These are phyloP conservation scores for Lerema accius DNA, from an alignment of 1,140 invertebrate species.

Conservation along the genomic window DNA sequence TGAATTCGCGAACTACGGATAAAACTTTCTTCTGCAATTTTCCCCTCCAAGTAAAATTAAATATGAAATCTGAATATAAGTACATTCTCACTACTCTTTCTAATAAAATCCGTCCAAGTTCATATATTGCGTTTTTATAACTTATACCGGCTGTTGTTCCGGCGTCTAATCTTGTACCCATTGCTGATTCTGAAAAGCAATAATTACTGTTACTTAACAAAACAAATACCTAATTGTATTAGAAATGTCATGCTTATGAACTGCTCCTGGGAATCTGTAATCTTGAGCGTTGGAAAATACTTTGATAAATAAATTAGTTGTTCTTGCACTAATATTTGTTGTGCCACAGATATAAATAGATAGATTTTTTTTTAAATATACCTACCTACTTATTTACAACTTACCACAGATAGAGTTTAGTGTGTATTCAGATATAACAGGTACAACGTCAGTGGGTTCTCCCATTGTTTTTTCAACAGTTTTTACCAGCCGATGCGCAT, in stretches of 20 bases:
- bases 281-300: too few relatives aligned
- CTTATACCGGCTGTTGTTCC: slow-evolving; percentile 84
- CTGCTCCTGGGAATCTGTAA: too few relatives aligned
- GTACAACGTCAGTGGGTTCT: slow-evolving; percentile 30
- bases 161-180: slow-evolving; percentile 22
- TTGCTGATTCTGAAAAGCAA: slow-evolving; percentile 34
- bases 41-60: not conserved
- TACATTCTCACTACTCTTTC: slow-evolving; percentile 17
- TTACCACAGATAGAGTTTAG: slow-evolving; percentile 50
- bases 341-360: too few relatives aligned
- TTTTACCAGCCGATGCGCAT: slow-evolving; percentile 48
- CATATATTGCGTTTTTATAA: slow-evolving; percentile 53
- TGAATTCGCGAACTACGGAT: slow-evolving; percentile 15
- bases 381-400: too few relatives aligned
- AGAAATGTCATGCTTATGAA: too few relatives aligned
- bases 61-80: slow-evolving; percentile 20
- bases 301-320: too few relatives aligned
- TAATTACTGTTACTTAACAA: too few relatives aligned
- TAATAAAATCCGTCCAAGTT: not conserved
- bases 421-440: slow-evolving; percentile 40
- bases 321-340: too few relatives aligned
- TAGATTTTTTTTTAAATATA: too few relatives aligned
- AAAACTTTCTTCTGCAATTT: slow-evolving; percentile 4
- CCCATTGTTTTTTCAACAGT: slow-evolving; percentile 39
- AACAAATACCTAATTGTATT: too few relatives aligned